phyloP scores from a whole-genome alignment of 2,113 vertebrate species.

The Formicarius rufipectus region DNA sequence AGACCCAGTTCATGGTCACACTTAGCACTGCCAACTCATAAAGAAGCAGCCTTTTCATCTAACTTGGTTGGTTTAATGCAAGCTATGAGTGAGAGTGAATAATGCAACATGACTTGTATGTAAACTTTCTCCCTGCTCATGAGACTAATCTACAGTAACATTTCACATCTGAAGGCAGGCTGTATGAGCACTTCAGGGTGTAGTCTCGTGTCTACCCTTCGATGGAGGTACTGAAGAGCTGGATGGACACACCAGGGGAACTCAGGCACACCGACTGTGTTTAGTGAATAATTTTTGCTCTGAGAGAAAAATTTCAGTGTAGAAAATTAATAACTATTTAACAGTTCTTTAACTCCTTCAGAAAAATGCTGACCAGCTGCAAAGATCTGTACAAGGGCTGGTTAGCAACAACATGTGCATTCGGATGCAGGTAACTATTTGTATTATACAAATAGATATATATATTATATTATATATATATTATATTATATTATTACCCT shows the following conservation, averaged over 20 bases:
- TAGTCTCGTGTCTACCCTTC: not conserved
- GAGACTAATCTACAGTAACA: not conserved
- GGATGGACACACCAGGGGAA: not conserved
- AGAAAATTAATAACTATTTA: not conserved
- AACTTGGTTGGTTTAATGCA: not conserved
- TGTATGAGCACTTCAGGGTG: not conserved
- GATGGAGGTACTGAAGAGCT: not conserved
- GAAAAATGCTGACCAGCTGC: not conserved
- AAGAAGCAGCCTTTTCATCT: not conserved
- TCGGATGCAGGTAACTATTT: not conserved
- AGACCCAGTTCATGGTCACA: not conserved
- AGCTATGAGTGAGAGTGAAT: not conserved
- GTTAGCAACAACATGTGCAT: accelerated
- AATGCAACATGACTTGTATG: not conserved
- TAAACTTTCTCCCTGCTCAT: not conserved
- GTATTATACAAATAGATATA: too few relatives aligned
- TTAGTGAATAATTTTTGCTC: not conserved
- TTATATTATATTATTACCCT: not conserved
- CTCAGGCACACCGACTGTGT: too few relatives aligned
- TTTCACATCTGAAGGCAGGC: not conserved
- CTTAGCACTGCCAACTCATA: not conserved
- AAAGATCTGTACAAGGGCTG: not conserved
- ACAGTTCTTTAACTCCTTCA: not conserved
- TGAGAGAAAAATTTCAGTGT: not conserved
- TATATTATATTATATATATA: too few relatives aligned